Base-by-base conservation (phyloP, 2,113 vertebrate genomes). In the Sapayoa aenigma region DNA sequence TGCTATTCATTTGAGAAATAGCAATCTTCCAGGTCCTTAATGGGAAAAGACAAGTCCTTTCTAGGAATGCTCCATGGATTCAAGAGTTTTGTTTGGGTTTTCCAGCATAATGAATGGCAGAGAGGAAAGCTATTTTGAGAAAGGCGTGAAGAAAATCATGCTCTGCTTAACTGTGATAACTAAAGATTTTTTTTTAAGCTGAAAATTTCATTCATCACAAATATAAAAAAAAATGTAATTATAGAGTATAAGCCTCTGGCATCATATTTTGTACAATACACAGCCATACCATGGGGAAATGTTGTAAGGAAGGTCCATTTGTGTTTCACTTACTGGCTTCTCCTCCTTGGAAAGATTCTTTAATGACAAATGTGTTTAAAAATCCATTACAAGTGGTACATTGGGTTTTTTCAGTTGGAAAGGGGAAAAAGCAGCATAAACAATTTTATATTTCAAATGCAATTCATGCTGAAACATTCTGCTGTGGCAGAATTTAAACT, bases 401-500 rank as follows among this genome's bases (percentile, higher is more conserved):
- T 58, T 81, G 89, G 41, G 47, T 53, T 96, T 91, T 97, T 93
- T 95, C 87, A 66, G 79, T 90, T 85, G 85, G 66, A 94, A 85
- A 94, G 30, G 19, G 41, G 50, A 28, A 87, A 88, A 92, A 84
- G 71, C 41, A 80, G 82, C 69, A 73, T 94, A 90, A 96, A 97
- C 87, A 92, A 75, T 94, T 95, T 96, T 88, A 58, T 87, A 88
- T 96, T 97, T 96, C 93, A 93, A 91, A 95, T 92, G 77, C 90
- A 94, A 92, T 95, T 95, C 24, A 21, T 89, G 78, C 82, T 93
- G 73, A 94, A 94, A 95, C 92, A 84, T 88, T 96, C 89, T 83
- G 49, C 90, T 86, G 35, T 5, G 10, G 62, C n/a, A 84, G 67
- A 93, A 89, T 80, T 89, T 90, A 86, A 93, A 91, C 90, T 87